Evolutionary conservation across 2,113 vertebrate species (phyloP).

Genomic region (Cryptoleucopteryx plumbea): DNA sequence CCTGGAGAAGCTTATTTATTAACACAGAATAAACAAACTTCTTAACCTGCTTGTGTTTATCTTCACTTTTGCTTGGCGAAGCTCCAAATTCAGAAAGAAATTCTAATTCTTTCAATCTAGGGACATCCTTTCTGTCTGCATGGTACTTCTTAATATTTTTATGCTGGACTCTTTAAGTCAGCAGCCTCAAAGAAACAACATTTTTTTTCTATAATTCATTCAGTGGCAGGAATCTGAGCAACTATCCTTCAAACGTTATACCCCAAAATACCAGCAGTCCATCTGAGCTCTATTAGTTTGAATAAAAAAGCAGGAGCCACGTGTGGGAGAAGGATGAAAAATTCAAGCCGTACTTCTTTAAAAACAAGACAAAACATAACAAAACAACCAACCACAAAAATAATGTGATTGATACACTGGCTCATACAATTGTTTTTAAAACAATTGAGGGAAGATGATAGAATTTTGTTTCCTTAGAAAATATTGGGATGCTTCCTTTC

Average conservation of each 20-base stretch:
- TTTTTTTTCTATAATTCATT: conserved; percentile 1
- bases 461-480: neutral
- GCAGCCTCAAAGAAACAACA: neutral
- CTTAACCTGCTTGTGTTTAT: conserved; percentile 14
- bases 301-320: neutral
- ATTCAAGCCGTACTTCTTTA: neutral
- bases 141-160: neutral
- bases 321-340: neutral
- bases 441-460: neutral
- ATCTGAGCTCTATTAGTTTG: neutral
- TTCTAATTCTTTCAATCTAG: neutral
- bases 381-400: neutral
- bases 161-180: neutral
- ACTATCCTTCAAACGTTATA: neutral
- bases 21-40: conserved; percentile 5
- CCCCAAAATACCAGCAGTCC: neutral
- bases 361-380: neutral
- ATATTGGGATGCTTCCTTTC: neutral
- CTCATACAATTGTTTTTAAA: neutral
- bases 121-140: neutral
- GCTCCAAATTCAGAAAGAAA: neutral
- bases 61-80: neutral
- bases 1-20: conserved; percentile 7
- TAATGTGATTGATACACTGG: neutral
- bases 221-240: neutral